These are phyloP conservation scores for Achroia grisella DNA, from an alignment of 1,140 invertebrate genomes.

Conservation along the genomic window DNA sequence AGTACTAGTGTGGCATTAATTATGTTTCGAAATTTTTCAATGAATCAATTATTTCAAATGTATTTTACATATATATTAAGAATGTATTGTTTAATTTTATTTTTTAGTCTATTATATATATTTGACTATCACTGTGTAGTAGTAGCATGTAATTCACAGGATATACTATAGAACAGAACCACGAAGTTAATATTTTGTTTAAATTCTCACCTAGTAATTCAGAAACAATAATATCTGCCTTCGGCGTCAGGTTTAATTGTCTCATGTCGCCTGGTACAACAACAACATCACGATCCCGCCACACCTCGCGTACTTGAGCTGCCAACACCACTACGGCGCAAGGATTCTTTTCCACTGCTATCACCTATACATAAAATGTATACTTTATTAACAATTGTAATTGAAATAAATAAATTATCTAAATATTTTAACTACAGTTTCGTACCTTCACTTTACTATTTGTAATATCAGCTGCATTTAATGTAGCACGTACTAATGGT, in stretches of 20 bases:
- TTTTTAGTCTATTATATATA: too few species aligned
- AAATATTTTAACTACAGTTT: too few species aligned
- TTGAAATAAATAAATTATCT: slow-evolving; percentile 1
- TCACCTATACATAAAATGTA: slow-evolving; percentile 75
- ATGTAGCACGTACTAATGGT: slow-evolving; percentile 88
- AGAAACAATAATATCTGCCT: slow-evolving; percentile 96
- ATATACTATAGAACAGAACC: too few species aligned
- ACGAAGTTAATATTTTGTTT: too few species aligned
- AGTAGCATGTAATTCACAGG: too few species aligned
- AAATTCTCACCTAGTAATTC: slow-evolving; percentile 85
- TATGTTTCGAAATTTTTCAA: too few species aligned
- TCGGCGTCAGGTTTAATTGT: slow-evolving; percentile 84
- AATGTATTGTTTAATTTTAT: too few species aligned
- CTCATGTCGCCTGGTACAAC: slow-evolving; percentile 95
- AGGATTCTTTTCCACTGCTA: slow-evolving; percentile 98
- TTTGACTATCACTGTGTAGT: too few species aligned
- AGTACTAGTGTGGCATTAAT: background rate
- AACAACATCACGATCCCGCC: slow-evolving; percentile 79
- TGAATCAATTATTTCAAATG: too few species aligned
- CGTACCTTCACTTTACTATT: slow-evolving; percentile 74
- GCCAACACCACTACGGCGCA: slow-evolving; percentile 94
- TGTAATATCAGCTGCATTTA: slow-evolving; percentile 85
- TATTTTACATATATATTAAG: too few species aligned
- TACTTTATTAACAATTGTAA: slow-evolving; percentile 1
- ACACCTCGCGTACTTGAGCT: slow-evolving; percentile 86